Base-by-base conservation (phyloP, 2,113 vertebrate species). In the Lontra canadensis region DNA sequence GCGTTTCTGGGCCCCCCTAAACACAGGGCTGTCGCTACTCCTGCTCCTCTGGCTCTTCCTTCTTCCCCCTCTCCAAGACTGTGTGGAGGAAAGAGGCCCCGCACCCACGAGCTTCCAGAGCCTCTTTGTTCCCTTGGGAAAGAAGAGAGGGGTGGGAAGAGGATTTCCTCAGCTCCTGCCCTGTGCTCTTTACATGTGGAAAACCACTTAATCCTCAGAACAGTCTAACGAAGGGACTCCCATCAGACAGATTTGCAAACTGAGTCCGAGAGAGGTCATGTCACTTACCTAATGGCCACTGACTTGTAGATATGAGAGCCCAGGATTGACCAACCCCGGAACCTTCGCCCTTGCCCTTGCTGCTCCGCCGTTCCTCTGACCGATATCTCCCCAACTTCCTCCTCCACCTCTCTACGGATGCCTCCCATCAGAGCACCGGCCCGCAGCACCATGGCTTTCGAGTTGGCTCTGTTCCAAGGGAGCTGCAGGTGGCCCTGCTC, bases 391-490 rank as follows among this genome's bases (percentile, higher is more conserved):
- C 81, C 63, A 80, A 6, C 17, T 25, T 34, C 57, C 23, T 63
- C 87, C 18, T 11, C 6, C 25, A 15, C 2, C 21, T 36, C 39
- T 55, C 29, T 39, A 47, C n/a, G 69, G 44, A 55, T 1, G 0
- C 61, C 17, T 74, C 31, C 2, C 21, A 29, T 57, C 21, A 21
- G 31, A 44, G 44, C 1, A 5, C 92, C 21, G 21, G 44, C 25
- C 23, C 29, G 14, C 0, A 0, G 31, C 23, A 23, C 44, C 11
- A 0, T 1, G 55, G 71, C n/a, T 78, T 49, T 55, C 1, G 17
- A 25, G 34, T 11, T 29, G 23, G 42, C 44, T 73, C 31, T 12
- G 31, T 44, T 74, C 44, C 47, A 26, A 23, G 69, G 1, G 6
- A 82, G 15, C 49, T 65, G 7, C 2, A 0, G 17, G 59, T 42